Conservation (phyloP, 2,113 vertebrate genomes). For the Zosterops lateralis region DNA sequence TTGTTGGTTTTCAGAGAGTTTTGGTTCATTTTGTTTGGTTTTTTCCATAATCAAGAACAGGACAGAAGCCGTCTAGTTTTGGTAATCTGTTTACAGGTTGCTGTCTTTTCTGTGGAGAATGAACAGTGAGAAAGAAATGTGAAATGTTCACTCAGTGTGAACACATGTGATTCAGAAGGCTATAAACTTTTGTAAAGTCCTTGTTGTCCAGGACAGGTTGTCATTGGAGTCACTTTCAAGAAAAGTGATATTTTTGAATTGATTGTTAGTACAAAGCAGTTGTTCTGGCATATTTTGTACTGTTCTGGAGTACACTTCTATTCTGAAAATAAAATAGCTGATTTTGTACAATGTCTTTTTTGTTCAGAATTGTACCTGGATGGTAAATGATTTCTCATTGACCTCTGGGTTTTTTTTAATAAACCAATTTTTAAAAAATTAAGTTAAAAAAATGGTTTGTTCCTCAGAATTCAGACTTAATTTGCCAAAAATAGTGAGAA, state of each 20-base stretch:
- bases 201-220: neutral
- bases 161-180: neutral
- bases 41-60: neutral
- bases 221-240: neutral
- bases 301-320: neutral
- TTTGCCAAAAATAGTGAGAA: neutral
- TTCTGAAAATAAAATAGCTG: neutral
- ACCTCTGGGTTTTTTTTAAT: neutral
- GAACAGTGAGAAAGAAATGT: neutral
- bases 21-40: accelerated
- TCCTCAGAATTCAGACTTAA: neutral
- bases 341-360: neutral
- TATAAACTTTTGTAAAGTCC: neutral
- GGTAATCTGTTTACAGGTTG: neutral
- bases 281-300: neutral
- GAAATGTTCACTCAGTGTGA: neutral
- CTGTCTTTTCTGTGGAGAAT: neutral
- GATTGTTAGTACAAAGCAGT: neutral
- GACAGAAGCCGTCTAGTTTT: neutral
- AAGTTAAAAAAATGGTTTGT: neutral
- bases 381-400: neutral
- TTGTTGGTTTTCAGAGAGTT: neutral
- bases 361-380: neutral
- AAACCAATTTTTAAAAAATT: neutral
- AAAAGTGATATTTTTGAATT: neutral